phyloP scores from a whole-genome alignment of 2,113 vertebrate species.

The Scomber japonicus region DNA sequence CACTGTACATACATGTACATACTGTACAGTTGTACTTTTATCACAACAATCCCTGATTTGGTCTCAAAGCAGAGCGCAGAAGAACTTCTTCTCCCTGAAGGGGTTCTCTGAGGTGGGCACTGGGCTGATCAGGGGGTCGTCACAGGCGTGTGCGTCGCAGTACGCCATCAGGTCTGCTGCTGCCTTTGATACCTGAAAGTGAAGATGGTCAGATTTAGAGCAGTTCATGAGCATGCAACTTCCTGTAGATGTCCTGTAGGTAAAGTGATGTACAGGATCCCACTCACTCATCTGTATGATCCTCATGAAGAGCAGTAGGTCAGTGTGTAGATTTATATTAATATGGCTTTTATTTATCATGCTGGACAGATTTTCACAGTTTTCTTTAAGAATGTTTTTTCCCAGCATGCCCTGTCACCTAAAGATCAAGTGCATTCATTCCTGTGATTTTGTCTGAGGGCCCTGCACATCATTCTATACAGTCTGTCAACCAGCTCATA shows the following conservation, averaged over 20 bases:
- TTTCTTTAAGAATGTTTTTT: background rate
- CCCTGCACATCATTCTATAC: background rate
- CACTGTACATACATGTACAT: conserved; percentile 75
- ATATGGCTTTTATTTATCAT: background rate
- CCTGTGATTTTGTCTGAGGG: background rate
- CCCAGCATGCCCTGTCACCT: background rate
- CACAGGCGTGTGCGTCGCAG: conserved; percentile 91
- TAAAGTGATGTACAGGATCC: background rate
- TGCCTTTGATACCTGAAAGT: conserved; percentile 92
- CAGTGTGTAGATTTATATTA: too few species aligned
- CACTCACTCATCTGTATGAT: background rate
- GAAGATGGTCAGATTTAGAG: conserved; percentile 6
- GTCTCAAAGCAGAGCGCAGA: conserved; percentile 92
- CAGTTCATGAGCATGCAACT: background rate
- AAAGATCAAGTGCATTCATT: background rate
- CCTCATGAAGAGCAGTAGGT: background rate
- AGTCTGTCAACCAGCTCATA: background rate
- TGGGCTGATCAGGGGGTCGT: conserved; percentile 93
- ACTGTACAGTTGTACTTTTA: conserved; percentile 74
- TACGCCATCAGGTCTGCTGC: conserved; percentile 94
- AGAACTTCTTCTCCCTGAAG: conserved; percentile 96
- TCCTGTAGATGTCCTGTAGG: too few species aligned
- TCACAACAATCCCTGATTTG: conserved; percentile 70
- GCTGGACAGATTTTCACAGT: background rate
- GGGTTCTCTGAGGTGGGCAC: conserved; percentile 97